These are phyloP conservation scores for Scaptomyza hsui DNA, from an alignment of 1,140 invertebrate genomes.

Conservation along the genomic window DNA sequence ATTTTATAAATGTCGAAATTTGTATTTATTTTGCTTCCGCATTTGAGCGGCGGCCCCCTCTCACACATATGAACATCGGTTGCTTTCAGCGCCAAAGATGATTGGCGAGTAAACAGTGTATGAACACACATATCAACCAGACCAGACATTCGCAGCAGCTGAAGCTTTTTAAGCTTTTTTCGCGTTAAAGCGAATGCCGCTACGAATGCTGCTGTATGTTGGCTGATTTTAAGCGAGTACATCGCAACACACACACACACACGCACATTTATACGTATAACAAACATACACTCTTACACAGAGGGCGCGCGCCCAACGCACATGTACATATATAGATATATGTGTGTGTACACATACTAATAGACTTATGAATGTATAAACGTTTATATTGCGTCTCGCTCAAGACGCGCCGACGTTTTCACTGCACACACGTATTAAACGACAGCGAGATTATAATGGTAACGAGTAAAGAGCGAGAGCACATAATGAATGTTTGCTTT, in stretches of 20 bases:
- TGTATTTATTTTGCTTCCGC: conserved; percentile 67
- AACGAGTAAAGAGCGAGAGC: conserved; percentile 47
- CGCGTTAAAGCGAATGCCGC: conserved; percentile 25
- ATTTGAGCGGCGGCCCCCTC: conserved; percentile 36
- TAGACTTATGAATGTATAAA: conserved; percentile 8
- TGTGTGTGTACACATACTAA: background rate
- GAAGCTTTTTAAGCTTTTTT: conserved; percentile 53
- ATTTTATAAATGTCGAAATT: background rate
- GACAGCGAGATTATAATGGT: conserved; percentile 27
- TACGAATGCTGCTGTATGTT: conserved; percentile 20
- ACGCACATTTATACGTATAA: conserved; percentile 20
- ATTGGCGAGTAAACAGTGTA: conserved; percentile 31
- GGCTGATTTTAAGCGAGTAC: conserved; percentile 34
- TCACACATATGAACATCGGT: conserved; percentile 50
- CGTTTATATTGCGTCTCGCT: conserved; percentile 39
- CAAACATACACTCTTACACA: conserved; percentile 27
- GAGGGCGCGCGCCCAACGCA: conserved; percentile 54
- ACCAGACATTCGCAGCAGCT: conserved; percentile 14
- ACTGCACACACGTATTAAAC: conserved; percentile 33
- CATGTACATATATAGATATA: conserved; percentile 23
- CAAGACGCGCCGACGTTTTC: conserved; percentile 40
- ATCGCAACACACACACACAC: conserved; percentile 44
- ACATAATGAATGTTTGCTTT: conserved; percentile 39
- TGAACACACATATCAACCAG: conserved; percentile 3
- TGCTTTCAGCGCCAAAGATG: conserved; percentile 30